phyloP scores from a whole-genome alignment of 2,888 invertebrate species.

The Trissolcus brochymenae region DNA sequence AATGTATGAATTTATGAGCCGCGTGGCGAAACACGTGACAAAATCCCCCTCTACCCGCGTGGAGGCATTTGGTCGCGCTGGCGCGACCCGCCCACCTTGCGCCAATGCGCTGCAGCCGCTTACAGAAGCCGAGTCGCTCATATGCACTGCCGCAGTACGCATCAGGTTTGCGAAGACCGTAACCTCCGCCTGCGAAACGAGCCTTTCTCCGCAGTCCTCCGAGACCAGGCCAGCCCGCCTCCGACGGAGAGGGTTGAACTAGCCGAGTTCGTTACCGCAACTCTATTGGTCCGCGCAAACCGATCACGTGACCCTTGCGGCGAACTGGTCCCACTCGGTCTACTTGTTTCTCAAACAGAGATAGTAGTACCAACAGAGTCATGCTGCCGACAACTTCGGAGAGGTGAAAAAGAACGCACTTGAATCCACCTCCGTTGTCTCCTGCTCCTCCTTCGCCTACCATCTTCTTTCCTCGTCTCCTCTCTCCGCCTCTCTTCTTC shows the following conservation, averaged over 20 bases:
- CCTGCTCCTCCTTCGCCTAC: constrained; percentile 52
- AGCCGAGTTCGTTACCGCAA: constrained; percentile 69
- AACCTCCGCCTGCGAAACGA: constrained; percentile 61
- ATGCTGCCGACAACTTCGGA: constrained; percentile 67
- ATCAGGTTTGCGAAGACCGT: constrained; percentile 58
- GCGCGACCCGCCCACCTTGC: constrained; percentile 74
- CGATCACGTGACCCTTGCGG: constrained; percentile 68
- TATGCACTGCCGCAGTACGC: constrained; percentile 71
- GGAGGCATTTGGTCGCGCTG: constrained; percentile 64
- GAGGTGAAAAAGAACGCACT: constrained; percentile 64
- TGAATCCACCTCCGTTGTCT: constrained; percentile 57
- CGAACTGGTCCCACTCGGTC: constrained; percentile 59
- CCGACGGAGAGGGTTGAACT: constrained; percentile 76
- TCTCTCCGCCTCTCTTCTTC: constrained; percentile 56
- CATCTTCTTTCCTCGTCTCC: constrained; percentile 56
- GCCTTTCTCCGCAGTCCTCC: constrained; percentile 59
- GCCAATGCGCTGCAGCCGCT: constrained; percentile 70
- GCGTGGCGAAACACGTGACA: constrained; percentile 74
- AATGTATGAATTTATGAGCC: constrained; percentile 61
- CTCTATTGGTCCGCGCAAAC: constrained; percentile 68
- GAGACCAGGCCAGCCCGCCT: constrained; percentile 75
- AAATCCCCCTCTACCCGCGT: constrained; percentile 63
- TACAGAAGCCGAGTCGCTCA: constrained; percentile 67
- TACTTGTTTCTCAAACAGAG: constrained; percentile 55
- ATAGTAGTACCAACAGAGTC: constrained; percentile 72